Base-by-base conservation (phyloP, 2,113 vertebrate species). In the Lophius piscatorius region DNA sequence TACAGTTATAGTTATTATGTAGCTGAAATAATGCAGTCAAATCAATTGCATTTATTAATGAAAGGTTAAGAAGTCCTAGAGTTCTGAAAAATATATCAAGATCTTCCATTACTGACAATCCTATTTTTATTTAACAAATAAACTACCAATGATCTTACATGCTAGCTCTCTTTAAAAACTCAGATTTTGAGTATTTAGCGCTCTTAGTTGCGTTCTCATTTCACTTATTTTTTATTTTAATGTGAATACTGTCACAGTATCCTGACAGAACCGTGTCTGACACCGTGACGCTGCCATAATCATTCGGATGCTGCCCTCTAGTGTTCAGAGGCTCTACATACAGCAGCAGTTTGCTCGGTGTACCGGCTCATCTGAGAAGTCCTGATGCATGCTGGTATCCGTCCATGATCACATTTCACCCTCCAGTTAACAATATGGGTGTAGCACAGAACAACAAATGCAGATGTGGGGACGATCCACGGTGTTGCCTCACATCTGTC, bases 381-480 rank as follows among this genome's bases (percentile, higher is more conserved):
- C 73, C 70, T 86, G 86, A 84, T 86, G 78, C 54, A 68, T 64
- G 78, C 65, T 85, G 86, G 75, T 84, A 86, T 70, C 70, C 63
- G 80, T 80, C 80, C 78, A 76, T 85, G 82, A 84, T 85, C 80
- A 72, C 80, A 78, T 86, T 83, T 83, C 78, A 83, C 71, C 68
- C 83, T 70, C 60, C 82, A 74, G 65, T 85, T 78, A 80, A 49
- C 73, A 85, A 70, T 73, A 79, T 63, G 69, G 75, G 67, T 79
- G 85, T n/a, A 81, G 60, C 67, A n/a, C 74, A 66, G 16, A 44
- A 31, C 29, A 40, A 51, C 63, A 31, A 36, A 56, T 42, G 55
- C 67, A 24, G 48, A 45, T 54, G 76, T 57, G 64, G 35, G 33
- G 35, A 64, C 49, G 58, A 75, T 55, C 50, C 57, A 48, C 48